phyloP scores from a whole-genome alignment of 2,113 vertebrate species.

The Columba livia region DNA sequence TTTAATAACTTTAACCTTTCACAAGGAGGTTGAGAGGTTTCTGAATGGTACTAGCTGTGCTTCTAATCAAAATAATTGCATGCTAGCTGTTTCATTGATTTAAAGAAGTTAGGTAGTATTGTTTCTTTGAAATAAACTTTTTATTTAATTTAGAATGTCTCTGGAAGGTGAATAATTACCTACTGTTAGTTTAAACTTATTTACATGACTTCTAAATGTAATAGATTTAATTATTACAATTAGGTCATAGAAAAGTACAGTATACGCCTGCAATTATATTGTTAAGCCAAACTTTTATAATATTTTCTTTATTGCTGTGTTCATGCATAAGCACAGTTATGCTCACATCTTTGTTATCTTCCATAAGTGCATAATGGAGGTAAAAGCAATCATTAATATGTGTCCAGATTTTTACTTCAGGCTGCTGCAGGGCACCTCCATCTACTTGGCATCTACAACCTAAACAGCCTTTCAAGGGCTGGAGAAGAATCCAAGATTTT shows the following conservation, averaged over 20 bases:
- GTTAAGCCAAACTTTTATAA: neutral
- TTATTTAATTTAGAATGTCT: neutral
- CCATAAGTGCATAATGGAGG: neutral
- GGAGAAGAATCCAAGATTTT: neutral
- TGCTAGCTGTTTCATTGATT: conserved; percentile 22
- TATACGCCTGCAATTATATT: neutral
- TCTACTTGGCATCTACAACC: neutral
- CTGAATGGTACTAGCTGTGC: neutral
- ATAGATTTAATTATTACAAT: neutral
- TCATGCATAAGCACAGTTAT: neutral
- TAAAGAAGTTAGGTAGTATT: neutral
- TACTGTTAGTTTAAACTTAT: neutral
- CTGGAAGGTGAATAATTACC: conserved; percentile 9
- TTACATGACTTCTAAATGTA: neutral
- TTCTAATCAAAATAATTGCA: conserved; percentile 30
- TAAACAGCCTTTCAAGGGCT: neutral
- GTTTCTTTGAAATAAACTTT: neutral
- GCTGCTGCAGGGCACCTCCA: neutral
- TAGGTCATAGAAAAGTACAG: neutral
- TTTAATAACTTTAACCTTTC: conserved; percentile 33
- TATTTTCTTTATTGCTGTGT: neutral
- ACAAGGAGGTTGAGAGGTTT: neutral
- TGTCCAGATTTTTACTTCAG: neutral
- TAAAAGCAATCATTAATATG: neutral
- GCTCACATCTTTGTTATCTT: neutral